Conservation (phyloP, 92 coral and sea anemone species). For the Actinostola sp. region DNA sequence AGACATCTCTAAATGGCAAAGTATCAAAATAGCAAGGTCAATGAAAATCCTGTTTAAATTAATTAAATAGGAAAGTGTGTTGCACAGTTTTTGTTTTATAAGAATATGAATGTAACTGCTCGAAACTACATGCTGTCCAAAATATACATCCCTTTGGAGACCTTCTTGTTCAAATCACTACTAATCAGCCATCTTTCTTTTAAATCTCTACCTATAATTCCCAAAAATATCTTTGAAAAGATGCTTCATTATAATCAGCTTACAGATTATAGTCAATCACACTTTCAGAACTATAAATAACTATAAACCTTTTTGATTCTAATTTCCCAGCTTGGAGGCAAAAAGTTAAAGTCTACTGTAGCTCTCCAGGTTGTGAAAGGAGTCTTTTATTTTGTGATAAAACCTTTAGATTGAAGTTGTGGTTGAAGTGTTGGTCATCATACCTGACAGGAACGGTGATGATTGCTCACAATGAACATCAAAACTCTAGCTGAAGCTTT, state of each 20-base stretch:
- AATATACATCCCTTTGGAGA: neutral
- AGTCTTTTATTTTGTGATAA: neutral
- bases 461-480: neutral
- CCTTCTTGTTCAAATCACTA: neutral
- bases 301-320: neutral
- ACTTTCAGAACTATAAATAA: neutral
- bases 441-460: neutral
- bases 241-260: conserved; percentile 1
- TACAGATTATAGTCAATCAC: neutral
- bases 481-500: neutral
- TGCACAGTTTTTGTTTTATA: too few species aligned
- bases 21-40: neutral
- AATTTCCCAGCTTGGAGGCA: neutral
- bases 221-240: neutral
- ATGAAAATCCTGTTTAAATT: neutral
- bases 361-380: too few species aligned
- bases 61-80: neutral
- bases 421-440: neutral
- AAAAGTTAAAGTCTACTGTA: neutral
- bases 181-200: conserved; percentile 8
- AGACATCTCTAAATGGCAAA: conserved; percentile 6
- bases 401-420: neutral
- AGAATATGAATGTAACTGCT: conserved; percentile 1
- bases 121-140: neutral
- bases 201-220: neutral